Conservation (phyloP, 1,140 invertebrate species). For the Drosophila navojoa region DNA sequence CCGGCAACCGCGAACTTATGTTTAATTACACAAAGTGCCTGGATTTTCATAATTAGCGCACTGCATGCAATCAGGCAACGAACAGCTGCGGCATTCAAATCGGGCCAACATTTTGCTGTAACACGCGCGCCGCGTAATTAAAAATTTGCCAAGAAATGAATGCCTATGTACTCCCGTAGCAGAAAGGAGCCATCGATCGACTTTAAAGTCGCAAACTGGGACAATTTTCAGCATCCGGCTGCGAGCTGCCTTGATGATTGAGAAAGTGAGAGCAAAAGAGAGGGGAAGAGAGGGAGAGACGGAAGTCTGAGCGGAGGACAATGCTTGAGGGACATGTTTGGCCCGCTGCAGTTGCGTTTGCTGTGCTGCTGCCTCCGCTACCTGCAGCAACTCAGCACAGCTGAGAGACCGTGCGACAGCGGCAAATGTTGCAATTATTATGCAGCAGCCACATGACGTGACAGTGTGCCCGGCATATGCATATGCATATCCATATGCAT, state of each 20-base stretch:
- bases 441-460: constrained; percentile 60
- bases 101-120: constrained; percentile 35
- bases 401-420: constrained; percentile 58
- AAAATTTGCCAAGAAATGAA: constrained; percentile 3
- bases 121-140: constrained; percentile 23
- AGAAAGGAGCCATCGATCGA: constrained; percentile 21
- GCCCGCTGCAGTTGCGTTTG: constrained; percentile 48
- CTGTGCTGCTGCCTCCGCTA: constrained; percentile 42
- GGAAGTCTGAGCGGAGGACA: constrained; percentile 33
- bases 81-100: constrained; percentile 50
- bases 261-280: neutral
- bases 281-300: no score
- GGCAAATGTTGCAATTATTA: constrained; percentile 78
- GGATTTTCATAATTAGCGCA: constrained; percentile 60
- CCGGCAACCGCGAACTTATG: constrained; percentile 30
- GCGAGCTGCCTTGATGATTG: constrained; percentile 50
- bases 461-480: constrained; percentile 35
- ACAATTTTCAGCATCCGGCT: constrained; percentile 42
- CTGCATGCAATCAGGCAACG: constrained; percentile 28
- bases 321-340: constrained; percentile 56
- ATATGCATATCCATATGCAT: neutral
- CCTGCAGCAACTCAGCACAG: constrained; percentile 53
- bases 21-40: constrained; percentile 74
- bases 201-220: constrained; percentile 21
- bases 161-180: neutral